Evolutionary conservation across 2,888 invertebrate species (phyloP).

Genomic region (Eilema sororculum): DNA sequence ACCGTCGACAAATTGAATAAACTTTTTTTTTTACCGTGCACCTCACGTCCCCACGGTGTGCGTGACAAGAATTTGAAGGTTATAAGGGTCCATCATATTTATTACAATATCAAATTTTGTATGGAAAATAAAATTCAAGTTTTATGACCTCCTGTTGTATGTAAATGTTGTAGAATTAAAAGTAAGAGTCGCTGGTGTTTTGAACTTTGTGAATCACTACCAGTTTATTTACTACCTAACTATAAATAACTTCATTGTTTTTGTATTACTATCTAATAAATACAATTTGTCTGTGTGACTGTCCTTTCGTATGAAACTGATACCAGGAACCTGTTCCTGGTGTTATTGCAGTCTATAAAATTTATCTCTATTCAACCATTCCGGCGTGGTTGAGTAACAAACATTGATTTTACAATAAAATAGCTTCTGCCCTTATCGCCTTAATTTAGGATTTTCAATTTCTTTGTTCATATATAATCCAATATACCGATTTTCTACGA

Average conservation of each 20-base stretch:
- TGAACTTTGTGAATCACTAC: conserved; percentile 8
- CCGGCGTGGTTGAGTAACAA: not conserved
- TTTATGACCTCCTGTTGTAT: conserved; percentile 45
- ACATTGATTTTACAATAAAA: not conserved
- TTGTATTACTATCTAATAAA: too few relatives aligned
- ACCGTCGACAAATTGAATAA: not conserved
- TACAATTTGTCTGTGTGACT: too few relatives aligned
- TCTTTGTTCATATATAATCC: not conserved
- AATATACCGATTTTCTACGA: not conserved
- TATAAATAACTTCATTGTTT: too few relatives aligned
- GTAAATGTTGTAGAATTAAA: conserved; percentile 23
- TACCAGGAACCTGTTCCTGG: not conserved
- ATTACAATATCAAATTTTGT: conserved; percentile 5
- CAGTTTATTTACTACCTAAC: not conserved
- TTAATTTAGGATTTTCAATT: not conserved
- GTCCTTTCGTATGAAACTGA: too few relatives aligned
- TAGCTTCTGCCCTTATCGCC: not conserved
- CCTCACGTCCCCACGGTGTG: not conserved
- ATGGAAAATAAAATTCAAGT: conserved; percentile 26
- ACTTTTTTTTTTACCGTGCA: not conserved
- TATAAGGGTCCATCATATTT: not conserved
- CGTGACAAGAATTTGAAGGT: conserved; percentile 8
- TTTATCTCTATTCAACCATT: not conserved
- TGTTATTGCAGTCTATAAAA: too few relatives aligned
- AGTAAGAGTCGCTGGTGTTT: conserved; percentile 39